Base-by-base conservation (phyloP, 1,140 invertebrate genomes). In the Holcopasites calliopsidis region DNA sequence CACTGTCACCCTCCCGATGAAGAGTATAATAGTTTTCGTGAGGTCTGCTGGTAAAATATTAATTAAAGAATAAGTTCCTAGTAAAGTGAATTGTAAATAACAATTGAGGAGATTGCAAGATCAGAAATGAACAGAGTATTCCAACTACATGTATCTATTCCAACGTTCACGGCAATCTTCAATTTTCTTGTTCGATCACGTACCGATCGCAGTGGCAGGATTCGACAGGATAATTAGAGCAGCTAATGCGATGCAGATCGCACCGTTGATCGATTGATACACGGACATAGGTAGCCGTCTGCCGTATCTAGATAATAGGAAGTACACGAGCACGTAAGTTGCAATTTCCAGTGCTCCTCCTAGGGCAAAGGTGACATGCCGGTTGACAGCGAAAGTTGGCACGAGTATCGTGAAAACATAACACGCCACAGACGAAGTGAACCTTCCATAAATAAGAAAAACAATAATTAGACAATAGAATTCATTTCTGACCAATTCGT, bases 341-440 rank as follows among this genome's bases (percentile, higher is more conserved):
- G 74, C 75, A 11, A 91, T 65, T 68, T 92, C 91, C 31, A 90
- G 69, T 1, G 60, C 76, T 16, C 83, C 89, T 31, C 88, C 85
- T 7, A 91, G 70, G 0, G 87, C 83, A 49, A 91, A 89, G 49
- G 86, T 89, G 1, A 90, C 44, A 62, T 91, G 89, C 11, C 87
- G 82, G 38, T 92, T 85, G n/a, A 80, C n/a, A 7, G 74, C 77
- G 26, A 91, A 68, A 58, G 71, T 82, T 6, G 90, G 87, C 1
- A 86, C 62, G 6, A 87, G 62, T 55, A 78, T 82, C 23, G 80
- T 78, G 26, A 90, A 74, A 10, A 85, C 79, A 55, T 84, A 83
- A 60, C 85, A 86, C 8, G 80, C 82, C n/a, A 88, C 68, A 8
- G 90, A 85, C 16, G 84, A 83, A 11, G 85, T 76, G 38, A 91